These are phyloP conservation scores for Rhabditoides inermis DNA, from an alignment of 2,888 invertebrate genomes.

Conservation along the genomic window DNA sequence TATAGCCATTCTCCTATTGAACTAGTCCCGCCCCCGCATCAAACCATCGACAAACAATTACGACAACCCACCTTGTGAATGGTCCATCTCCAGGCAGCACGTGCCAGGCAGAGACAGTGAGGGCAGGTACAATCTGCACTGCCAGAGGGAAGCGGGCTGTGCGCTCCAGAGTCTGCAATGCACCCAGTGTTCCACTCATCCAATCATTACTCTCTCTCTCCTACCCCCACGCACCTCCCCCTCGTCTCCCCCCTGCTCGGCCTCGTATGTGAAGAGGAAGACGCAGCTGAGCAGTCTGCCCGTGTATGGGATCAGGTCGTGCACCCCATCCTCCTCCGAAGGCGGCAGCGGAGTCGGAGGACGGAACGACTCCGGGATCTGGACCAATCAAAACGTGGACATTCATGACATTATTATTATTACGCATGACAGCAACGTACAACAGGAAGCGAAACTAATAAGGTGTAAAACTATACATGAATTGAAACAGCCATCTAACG, in stretches of 20 bases:
- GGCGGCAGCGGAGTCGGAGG: conserved; percentile 11
- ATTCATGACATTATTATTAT: no score
- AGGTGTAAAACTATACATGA: no score
- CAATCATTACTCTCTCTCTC: background rate
- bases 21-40: no score
- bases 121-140: conserved; percentile 46
- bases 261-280: conserved; percentile 41
- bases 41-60: background rate
- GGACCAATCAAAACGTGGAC: no score
- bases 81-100: conserved; percentile 42
- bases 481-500: no score
- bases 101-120: conserved; percentile 50
- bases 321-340: conserved; percentile 14
- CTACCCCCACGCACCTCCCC: conserved; percentile 17
- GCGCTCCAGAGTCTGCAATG: conserved; percentile 30
- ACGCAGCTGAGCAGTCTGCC: conserved; percentile 44
- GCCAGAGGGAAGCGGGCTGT: conserved; percentile 39
- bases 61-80: conserved; percentile 30
- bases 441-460: no score
- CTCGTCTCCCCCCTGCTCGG: conserved; percentile 33
- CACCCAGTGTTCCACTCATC: background rate
- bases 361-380: conserved; percentile 4
- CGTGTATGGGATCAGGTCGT: conserved; percentile 49
- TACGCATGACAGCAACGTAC: no score
- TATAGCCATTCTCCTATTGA: no score